Evolutionary conservation across 2,113 vertebrate species (phyloP).

Genomic region (Hydrolagus affinis): DNA sequence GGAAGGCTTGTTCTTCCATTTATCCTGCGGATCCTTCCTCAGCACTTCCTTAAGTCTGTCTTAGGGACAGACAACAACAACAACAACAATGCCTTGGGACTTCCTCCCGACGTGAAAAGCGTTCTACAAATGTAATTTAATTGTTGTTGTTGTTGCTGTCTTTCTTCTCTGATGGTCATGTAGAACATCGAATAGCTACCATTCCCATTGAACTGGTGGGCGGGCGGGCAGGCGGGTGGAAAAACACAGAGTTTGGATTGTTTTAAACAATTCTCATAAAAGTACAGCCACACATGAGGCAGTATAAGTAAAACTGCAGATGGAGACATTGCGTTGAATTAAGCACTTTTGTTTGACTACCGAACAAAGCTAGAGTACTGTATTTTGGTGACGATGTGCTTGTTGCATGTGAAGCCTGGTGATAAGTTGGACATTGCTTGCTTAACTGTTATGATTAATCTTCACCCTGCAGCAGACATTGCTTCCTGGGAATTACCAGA

Average conservation of each 20-base stretch:
- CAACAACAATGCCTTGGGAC: too few relatives aligned
- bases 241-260: not conserved
- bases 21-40: too few relatives aligned
- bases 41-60: too few relatives aligned
- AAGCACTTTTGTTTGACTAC: not conserved
- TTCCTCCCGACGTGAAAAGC: too few relatives aligned
- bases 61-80: too few relatives aligned
- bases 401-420: not conserved
- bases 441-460: constrained; percentile 13
- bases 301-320: not conserved
- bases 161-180: too few relatives aligned
- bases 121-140: too few relatives aligned
- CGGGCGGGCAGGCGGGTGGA: not conserved
- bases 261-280: not conserved
- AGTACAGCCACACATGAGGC: not conserved
- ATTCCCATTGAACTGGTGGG: not conserved
- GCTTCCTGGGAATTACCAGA: not conserved
- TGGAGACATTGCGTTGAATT: too few relatives aligned
- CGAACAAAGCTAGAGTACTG: not conserved
- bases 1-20: too few relatives aligned
- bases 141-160: too few relatives aligned
- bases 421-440: not conserved
- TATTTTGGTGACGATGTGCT: not conserved
- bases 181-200: not conserved
- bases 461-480: not conserved